These are phyloP conservation scores for Cheirogaleus major DNA, from an alignment of 2,797 vertebrate species.

Conservation along the genomic window DNA sequence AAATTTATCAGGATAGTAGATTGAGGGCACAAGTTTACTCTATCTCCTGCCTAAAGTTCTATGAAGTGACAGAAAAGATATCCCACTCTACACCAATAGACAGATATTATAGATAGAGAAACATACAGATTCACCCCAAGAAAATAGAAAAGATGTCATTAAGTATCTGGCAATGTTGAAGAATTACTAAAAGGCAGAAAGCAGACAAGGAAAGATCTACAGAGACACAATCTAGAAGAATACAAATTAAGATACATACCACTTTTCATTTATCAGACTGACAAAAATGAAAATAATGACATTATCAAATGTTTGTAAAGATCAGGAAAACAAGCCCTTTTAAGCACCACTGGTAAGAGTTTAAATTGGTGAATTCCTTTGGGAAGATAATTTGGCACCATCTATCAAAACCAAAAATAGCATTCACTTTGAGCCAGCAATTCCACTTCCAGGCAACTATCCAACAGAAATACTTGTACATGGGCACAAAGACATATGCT, in stretches of 20 bases:
- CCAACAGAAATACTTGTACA: constrained; percentile 29
- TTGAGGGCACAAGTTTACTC: neutral
- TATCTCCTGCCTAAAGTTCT: neutral
- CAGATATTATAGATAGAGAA: neutral
- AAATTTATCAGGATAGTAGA: neutral
- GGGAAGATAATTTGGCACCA: constrained; percentile 59
- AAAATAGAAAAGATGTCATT: neutral
- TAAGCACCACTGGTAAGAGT: neutral
- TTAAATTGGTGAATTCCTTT: constrained; percentile 34
- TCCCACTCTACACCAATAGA: neutral
- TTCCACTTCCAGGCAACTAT: constrained; percentile 12
- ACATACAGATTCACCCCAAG: neutral
- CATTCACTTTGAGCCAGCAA: neutral
- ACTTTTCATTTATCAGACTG: neutral
- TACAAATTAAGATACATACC: neutral
- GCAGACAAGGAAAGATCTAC: neutral
- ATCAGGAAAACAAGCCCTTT: neutral
- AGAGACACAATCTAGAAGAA: neutral
- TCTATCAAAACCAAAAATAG: constrained; percentile 52
- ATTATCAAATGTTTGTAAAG: neutral
- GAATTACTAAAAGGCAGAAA: constrained; percentile 34
- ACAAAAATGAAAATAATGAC: neutral
- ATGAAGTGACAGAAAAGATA: neutral
- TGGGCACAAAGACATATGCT: neutral
- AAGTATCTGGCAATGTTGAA: neutral